Base-by-base conservation (phyloP, 2,113 vertebrate genomes). In the Beaufortia kweichowensis region DNA sequence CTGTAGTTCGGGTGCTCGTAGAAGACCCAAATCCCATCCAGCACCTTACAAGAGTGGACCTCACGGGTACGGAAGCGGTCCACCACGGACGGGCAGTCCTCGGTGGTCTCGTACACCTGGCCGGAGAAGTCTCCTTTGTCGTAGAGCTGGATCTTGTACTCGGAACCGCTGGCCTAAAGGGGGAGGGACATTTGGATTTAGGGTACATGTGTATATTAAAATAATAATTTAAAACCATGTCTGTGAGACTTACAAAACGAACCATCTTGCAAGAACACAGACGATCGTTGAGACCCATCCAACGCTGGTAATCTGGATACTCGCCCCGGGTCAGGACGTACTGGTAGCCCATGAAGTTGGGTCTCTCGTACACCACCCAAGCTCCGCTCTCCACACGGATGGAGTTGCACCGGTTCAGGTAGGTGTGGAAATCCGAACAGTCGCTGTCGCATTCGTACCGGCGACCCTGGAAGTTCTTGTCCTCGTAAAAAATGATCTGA, bases 381-480 rank as follows among this genome's bases (percentile, higher is more conserved):
- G 82, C 85, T 6, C 88, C 89, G 2, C 73, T 83, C 8, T 88
- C 84, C 53, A 91, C 90, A 24, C 78, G 78, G 74, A 87, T 80
- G 21, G 86, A 90, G 83, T 86, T 89, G 75, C 89, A 89, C 53
- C 62, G 84, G 77, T 79, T 81, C 77, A 90, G 71, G 73, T 86
- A 87, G 2, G 86, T 68, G 74, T 90, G 87, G 82, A 91, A 86
- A 82, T 92, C 88, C 0, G 86, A 73, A 39, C 85, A 90, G 80
- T 91, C 88, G 4, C 80, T 82, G 77, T 87, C 88, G 73, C 90
- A 92, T 71, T 92, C 89, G 73, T 90, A 90, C 79, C 89, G 90
- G 83, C 87, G 88, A n/a, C 90, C 91, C 76, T 89, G 89, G 81
- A 92, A 90, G 43, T 90, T 89, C 70, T 86, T 90, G 60, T 91